A percentile compares a stretch with the other conserved stretches of the same genome.
These are phyloP conservation scores for Dryadula phaetusa DNA, from an alignment of 2,888 invertebrate species.

Conservation along the genomic window DNA sequence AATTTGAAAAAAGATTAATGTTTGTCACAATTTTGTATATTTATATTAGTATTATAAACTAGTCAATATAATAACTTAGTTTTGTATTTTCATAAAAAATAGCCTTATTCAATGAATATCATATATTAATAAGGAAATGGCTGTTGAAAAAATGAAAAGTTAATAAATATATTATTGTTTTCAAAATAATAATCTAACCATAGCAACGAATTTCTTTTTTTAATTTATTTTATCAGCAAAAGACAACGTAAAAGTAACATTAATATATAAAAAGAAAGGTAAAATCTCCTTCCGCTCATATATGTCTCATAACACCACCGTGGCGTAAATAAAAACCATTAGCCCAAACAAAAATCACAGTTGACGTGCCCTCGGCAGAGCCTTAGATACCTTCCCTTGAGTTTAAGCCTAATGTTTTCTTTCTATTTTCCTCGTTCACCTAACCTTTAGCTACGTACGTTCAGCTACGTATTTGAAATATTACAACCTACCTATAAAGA, in stretches of 20 bases:
- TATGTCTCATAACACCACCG: slow-evolving; percentile 29
- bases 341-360: slow-evolving; percentile 62
- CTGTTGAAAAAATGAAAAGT: too few species aligned
- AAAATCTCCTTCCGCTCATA: slow-evolving; percentile 31
- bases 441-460: slow-evolving; percentile 10
- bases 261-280: too few species aligned
- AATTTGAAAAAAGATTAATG: too few species aligned
- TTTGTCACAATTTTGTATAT: too few species aligned
- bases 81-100: too few species aligned
- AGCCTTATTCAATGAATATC: too few species aligned
- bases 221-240: not conserved
- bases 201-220: too few species aligned
- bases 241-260: not conserved
- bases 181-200: too few species aligned
- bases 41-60: too few species aligned
- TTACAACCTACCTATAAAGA: not conserved
- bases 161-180: too few species aligned
- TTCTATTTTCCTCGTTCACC: slow-evolving; percentile 54
- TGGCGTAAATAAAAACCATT: slow-evolving; percentile 47
- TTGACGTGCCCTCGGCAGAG: slow-evolving; percentile 68
- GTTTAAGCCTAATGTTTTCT: slow-evolving; percentile 74
- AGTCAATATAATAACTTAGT: too few species aligned
- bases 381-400: slow-evolving; percentile 66
- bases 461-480: not conserved
- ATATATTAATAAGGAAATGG: too few species aligned